Base-by-base conservation (phyloP, 2,888 invertebrate genomes). In the Drosophila testacea region DNA sequence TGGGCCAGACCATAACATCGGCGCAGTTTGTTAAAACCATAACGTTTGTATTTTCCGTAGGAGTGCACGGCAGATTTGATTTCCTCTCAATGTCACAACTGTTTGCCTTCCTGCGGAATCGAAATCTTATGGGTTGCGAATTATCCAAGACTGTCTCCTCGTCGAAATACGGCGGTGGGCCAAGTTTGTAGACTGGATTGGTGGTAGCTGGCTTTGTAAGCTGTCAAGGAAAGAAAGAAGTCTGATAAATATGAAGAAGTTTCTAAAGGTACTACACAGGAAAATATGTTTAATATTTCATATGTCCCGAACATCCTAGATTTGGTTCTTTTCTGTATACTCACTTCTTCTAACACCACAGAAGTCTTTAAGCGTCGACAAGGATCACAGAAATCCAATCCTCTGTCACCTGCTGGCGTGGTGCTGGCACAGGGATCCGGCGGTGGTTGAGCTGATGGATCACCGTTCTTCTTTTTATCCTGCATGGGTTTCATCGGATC, bases 1-100 rank as follows among this genome's bases (percentile, higher is more conserved):
- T 83, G 39, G 88, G 88, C 83, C 86, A 88, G 10, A 86, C 83
- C 83, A 85, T 75, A 1, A 85, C 67, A 27, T 85, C 85, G 13
- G 70, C 76, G n/a, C 67, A 69, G 52, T 85, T 88, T 9, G 81
- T 77, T 13, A 85, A 56, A 0, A 88, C 78, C 51, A 85, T 79
- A 0, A 85, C 88, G 28, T 85, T 88, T 10, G 88, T 88, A 10
- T 69, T 88, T 5, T 83, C 73, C 5, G 80, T 83, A 0, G 57
- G 52, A 6, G 56, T 68, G 44, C 73, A 81, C 27, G 83, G 70
- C 7, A 88, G 57, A n/a, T 62, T 70, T 4, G 61, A 47, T n/a
- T 47, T 13, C 13, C 48, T 73, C 34, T 88, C 78, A 13, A 28
- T 3, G 9, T 85, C 77, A 13, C 79, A 83, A 11, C 32, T 52